phyloP scores from a whole-genome alignment of 1,140 invertebrate genomes.

The Apis dorsata region DNA sequence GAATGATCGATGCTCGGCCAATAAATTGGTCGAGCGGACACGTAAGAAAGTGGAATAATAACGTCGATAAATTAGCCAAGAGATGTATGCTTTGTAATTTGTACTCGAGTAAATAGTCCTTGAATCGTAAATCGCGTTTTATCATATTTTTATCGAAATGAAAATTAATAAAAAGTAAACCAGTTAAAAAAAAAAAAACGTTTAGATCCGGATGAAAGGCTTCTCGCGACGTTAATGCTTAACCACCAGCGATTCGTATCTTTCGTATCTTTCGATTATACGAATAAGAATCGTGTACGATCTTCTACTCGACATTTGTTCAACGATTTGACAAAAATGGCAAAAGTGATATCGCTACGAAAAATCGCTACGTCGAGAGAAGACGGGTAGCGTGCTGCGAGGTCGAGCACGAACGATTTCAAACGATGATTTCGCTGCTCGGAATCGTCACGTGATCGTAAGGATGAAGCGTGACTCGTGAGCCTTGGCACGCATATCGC shows the following conservation, averaged over 20 bases:
- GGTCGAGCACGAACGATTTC: constrained; percentile 17
- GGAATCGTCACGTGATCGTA: constrained; percentile 47
- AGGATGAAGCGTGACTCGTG: constrained; percentile 58
- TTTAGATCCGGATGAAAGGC: constrained; percentile 1
- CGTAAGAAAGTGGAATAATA: neutral
- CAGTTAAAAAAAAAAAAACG: no score
- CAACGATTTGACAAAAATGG: no score
- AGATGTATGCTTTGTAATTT: neutral
- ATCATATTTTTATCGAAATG: neutral
- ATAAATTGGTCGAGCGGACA: constrained; percentile 3
- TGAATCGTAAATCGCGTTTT: neutral
- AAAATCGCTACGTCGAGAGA: no score
- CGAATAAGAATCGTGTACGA: no score
- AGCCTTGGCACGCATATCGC: constrained; percentile 63
- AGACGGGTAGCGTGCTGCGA: no score
- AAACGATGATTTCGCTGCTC: constrained; percentile 20
- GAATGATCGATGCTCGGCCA: constrained; percentile 46
- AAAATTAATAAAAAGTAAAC: neutral
- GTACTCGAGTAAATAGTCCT: neutral
- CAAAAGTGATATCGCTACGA: no score
- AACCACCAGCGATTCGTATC: neutral
- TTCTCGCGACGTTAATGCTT: neutral
- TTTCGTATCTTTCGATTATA: neutral
- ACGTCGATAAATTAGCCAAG: neutral
- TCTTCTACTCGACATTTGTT: no score